phyloP scores from a whole-genome alignment of 2,113 vertebrate species.

The Cepphus grylle region DNA sequence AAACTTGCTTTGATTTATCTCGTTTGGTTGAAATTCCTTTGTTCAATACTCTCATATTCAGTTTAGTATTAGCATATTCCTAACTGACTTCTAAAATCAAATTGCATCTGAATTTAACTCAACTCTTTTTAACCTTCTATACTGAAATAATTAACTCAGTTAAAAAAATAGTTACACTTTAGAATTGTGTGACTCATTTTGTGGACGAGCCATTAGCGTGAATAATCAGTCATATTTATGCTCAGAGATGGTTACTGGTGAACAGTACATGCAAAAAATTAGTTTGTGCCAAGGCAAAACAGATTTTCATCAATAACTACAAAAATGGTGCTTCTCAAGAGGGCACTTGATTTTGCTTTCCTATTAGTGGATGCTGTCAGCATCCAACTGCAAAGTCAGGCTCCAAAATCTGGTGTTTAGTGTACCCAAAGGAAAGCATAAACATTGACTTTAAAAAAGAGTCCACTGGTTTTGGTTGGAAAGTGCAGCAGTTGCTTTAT shows the following conservation, averaged over 20 bases:
- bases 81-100: neutral
- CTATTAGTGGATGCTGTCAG: neutral
- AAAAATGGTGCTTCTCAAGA: neutral
- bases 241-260: neutral
- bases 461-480: neutral
- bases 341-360: neutral
- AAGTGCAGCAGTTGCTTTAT: neutral
- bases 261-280: neutral
- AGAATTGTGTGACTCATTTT: neutral
- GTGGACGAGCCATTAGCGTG: neutral
- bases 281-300: neutral
- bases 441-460: neutral
- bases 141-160: neutral
- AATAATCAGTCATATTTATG: neutral
- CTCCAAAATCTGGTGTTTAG: neutral
- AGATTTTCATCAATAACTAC: neutral
- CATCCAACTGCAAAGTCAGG: neutral
- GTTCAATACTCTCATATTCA: neutral
- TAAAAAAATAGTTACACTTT: neutral
- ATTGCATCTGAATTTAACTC: neutral
- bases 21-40: neutral
- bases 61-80: neutral
- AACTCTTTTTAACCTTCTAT: neutral
- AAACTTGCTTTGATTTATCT: neutral
- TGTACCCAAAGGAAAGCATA: neutral